phyloP scores from a whole-genome alignment of 2,113 vertebrate species.

The Prinia subflava region DNA sequence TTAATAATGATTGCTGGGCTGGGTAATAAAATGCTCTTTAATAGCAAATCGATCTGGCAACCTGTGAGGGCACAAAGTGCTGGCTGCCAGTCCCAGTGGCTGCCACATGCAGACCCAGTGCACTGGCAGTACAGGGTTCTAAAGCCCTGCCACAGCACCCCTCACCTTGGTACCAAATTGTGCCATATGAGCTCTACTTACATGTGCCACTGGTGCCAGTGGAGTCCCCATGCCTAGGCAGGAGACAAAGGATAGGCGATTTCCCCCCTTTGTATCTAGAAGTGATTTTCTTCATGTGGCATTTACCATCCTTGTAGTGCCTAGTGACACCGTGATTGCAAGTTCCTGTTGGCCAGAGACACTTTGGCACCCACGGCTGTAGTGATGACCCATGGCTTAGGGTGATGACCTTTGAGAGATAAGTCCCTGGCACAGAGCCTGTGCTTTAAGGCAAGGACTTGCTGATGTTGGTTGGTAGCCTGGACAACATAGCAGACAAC shows the following conservation, averaged over 20 bases:
- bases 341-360: background rate
- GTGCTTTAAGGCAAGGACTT: background rate
- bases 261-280: background rate
- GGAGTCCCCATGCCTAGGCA: background rate
- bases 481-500: too few relatives aligned
- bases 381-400: background rate
- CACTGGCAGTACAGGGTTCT: fast-evolving
- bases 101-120: fast-evolving
- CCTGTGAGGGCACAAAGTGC: background rate
- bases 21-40: conserved; percentile 46
- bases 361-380: background rate
- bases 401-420: background rate
- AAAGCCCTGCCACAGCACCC: background rate
- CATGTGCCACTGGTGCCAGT: fast-evolving
- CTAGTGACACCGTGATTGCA: background rate
- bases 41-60: conserved; percentile 12
- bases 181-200: background rate
- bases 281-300: background rate
- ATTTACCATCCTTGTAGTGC: background rate
- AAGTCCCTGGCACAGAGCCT: background rate
- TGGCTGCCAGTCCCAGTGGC: background rate
- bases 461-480: background rate
- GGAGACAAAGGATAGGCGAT: fast-evolving
- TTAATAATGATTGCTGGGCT: background rate
- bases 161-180: background rate